Conservation (phyloP, 2,888 invertebrate species). For the Phyllotreta striolata region DNA sequence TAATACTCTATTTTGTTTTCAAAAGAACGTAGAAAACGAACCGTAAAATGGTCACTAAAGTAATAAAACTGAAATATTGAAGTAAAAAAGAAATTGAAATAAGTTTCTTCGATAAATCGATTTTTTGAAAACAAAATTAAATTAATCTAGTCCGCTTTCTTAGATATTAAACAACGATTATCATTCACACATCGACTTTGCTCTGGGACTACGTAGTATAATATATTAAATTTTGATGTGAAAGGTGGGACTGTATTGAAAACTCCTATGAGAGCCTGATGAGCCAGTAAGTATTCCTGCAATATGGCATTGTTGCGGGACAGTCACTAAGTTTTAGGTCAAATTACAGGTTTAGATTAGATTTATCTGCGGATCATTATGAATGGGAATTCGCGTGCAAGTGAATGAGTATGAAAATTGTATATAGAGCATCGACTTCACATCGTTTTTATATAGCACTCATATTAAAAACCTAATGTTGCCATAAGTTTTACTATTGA, state of each 20-base stretch:
- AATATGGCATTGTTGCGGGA: constrained; percentile 54
- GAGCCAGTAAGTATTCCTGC: constrained; percentile 59
- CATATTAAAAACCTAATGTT: constrained; percentile 52
- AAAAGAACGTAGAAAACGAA: no score
- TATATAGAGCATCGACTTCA: constrained; percentile 51
- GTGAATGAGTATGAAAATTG: constrained; percentile 42
- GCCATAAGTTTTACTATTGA: constrained; percentile 51
- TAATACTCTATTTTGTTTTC: no score
- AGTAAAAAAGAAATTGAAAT: no score
- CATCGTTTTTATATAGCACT: constrained; percentile 56
- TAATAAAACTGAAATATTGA: no score
- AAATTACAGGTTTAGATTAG: constrained; percentile 57
- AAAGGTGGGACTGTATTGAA: constrained; percentile 34
- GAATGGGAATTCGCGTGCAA: constrained; percentile 26
- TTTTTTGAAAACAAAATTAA: constrained; percentile 9
- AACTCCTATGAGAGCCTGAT: constrained; percentile 40
- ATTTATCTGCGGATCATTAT: constrained; percentile 46
- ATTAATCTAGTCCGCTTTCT: constrained; percentile 5
- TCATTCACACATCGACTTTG: neutral
- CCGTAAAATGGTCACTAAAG: no score
- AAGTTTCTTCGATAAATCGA: no score
- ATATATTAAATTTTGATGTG: constrained; percentile 16
- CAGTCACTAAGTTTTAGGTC: constrained; percentile 61
- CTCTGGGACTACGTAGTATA: neutral
- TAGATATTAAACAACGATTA: neutral